Evolutionary conservation across 2,113 vertebrate species (phyloP).

Genomic region (Xiphorhynchus elegans): DNA sequence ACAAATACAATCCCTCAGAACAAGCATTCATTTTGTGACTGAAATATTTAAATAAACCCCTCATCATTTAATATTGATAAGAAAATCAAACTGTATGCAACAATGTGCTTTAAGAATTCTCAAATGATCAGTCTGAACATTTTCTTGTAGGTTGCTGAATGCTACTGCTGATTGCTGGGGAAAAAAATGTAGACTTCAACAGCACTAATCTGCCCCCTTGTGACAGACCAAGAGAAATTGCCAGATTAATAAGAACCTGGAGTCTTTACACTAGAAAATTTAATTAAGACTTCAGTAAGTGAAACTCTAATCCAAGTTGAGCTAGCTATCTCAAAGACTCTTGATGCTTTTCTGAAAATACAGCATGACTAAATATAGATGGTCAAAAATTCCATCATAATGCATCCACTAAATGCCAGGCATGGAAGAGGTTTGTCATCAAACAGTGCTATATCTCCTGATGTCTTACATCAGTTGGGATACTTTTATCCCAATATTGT

Average conservation of each 20-base stretch:
- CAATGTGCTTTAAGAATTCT: background rate
- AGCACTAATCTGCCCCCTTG: conserved; percentile 25
- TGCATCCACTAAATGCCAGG: background rate
- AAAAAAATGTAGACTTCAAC: background rate
- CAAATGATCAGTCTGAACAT: background rate
- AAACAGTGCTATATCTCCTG: background rate
- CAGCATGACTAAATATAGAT: background rate
- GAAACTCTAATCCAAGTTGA: background rate
- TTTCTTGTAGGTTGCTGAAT: background rate
- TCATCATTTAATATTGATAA: background rate
- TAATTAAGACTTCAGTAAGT: background rate
- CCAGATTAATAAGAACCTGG: background rate
- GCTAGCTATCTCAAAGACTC: background rate
- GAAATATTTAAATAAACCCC: background rate
- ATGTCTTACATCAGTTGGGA: background rate
- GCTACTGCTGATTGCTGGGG: too few relatives aligned
- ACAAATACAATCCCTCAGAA: background rate
- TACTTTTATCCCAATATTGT: background rate
- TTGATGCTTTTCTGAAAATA: background rate
- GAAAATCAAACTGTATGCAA: background rate
- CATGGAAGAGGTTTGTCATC: background rate
- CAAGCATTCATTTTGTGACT: background rate
- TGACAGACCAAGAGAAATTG: background rate
- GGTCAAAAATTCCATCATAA: background rate
- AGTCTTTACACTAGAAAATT: background rate